Conservation (phyloP, 2,888 invertebrate species). For the Synanthedon myopaeformis region DNA sequence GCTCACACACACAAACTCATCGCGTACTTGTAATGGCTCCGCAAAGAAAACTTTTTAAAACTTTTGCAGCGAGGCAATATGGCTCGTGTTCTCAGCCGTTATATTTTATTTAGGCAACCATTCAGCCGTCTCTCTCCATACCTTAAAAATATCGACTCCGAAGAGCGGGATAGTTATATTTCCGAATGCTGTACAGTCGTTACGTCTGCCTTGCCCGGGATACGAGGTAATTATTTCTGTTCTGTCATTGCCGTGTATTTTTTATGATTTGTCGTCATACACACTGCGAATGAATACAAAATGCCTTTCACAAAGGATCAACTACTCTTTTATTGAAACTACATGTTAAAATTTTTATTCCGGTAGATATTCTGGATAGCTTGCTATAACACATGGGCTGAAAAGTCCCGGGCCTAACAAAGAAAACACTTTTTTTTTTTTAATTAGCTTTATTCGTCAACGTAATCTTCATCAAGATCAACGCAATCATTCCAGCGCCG, state of each 20-base stretch:
- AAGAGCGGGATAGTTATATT: constrained; percentile 37
- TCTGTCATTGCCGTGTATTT: constrained; percentile 69
- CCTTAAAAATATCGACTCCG: constrained; percentile 17
- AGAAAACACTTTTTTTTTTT: too few relatives aligned
- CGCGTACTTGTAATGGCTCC: constrained; percentile 67
- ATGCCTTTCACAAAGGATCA: neutral
- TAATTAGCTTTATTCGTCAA: too few relatives aligned
- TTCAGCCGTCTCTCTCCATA: constrained; percentile 42
- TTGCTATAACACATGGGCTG: too few relatives aligned
- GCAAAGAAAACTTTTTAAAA: constrained; percentile 72
- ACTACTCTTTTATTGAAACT: too few relatives aligned
- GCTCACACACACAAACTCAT: constrained; percentile 44
- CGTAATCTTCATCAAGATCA: too few relatives aligned
- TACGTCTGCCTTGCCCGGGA: constrained; percentile 63
- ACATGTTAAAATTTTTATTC: too few relatives aligned
- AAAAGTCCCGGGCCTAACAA: too few relatives aligned
- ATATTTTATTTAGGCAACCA: constrained; percentile 68
- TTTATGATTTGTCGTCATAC: constrained; percentile 53
- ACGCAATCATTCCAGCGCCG: too few relatives aligned
- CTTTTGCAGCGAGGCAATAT: constrained; percentile 71
- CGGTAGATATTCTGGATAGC: too few relatives aligned
- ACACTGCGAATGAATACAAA: neutral
- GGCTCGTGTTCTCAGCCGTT: constrained; percentile 69
- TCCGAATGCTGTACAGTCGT: constrained; percentile 27
- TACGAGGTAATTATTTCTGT: constrained; percentile 71